Percentiles rank a stretch among this genome's conserved stretches.
Evolutionary conservation across 2,888 invertebrate species (phyloP).

Genomic region (Maniola hyperantus): DNA sequence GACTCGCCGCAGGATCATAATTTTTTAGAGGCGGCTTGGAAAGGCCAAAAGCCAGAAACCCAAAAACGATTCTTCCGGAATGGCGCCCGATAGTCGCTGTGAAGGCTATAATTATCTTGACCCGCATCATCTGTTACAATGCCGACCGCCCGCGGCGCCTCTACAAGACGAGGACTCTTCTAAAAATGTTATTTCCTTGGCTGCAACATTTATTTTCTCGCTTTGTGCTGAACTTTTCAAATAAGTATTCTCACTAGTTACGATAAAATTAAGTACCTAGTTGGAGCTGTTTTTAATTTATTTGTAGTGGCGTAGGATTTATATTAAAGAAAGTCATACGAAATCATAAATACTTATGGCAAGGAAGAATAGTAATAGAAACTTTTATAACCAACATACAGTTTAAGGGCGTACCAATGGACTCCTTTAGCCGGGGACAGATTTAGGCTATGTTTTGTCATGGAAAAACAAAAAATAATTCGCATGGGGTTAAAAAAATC

Average conservation of each 20-base stretch:
- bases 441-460: too few species aligned
- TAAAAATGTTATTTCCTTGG: constrained; percentile 30
- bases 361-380: too few species aligned
- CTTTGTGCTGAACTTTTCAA: constrained; percentile 8
- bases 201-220: constrained; percentile 29
- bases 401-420: too few species aligned
- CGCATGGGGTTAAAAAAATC: too few species aligned
- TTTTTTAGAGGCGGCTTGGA: constrained; percentile 19
- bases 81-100: constrained; percentile 50
- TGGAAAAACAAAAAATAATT: too few species aligned
- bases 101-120: constrained; percentile 54
- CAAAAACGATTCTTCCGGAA: constrained; percentile 39
- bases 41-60: constrained; percentile 32
- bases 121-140: constrained; percentile 48
- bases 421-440: too few species aligned
- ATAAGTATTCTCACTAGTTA: background rate
- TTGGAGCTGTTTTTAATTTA: too few species aligned
- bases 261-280: too few species aligned
- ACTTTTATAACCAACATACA: too few species aligned
- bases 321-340: too few species aligned
- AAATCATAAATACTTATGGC: too few species aligned
- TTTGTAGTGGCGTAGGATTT: too few species aligned
- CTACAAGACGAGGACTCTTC: constrained; percentile 34
- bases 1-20: constrained; percentile 10
- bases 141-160: constrained; percentile 38